Conservation (phyloP, 1,140 invertebrate genomes). For the Sinonovacula constricta region DNA sequence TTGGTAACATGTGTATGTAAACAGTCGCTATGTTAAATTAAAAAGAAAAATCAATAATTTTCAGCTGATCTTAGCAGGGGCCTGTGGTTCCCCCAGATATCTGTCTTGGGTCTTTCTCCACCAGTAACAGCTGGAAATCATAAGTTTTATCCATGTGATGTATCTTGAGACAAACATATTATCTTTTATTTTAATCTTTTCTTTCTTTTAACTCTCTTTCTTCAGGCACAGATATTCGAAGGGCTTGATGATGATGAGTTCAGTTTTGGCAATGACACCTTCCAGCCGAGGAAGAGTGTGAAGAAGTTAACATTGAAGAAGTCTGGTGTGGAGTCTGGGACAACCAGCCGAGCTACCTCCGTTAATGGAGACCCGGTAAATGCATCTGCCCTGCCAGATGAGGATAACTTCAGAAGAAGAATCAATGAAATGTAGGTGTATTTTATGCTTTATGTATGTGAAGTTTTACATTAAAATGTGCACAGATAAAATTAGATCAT, state of each 20-base stretch:
- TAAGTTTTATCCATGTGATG: not conserved
- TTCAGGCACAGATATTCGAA: conserved; percentile 80
- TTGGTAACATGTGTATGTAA: too few relatives aligned
- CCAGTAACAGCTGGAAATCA: too few relatives aligned
- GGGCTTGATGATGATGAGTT: conserved; percentile 81
- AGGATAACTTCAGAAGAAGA: conserved; percentile 14
- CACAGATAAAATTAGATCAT: too few relatives aligned
- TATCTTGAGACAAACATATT: not conserved
- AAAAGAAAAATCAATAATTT: too few relatives aligned
- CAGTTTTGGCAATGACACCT: conserved; percentile 76
- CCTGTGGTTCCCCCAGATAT: too few relatives aligned
- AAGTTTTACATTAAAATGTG: too few relatives aligned
- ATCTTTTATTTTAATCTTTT: too few relatives aligned
- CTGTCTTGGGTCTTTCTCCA: too few relatives aligned
- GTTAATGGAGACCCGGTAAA: conserved; percentile 57
- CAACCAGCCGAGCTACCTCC: conserved; percentile 58
- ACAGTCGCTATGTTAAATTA: too few relatives aligned
- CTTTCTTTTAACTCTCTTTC: conserved; percentile 21
- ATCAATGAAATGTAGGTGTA: too few relatives aligned
- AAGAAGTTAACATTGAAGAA: conserved; percentile 80
- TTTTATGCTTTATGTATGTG: too few relatives aligned
- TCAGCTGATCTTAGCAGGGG: too few relatives aligned
- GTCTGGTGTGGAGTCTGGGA: conserved; percentile 49
- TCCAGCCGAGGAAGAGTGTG: conserved; percentile 80
- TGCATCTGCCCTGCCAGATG: conserved; percentile 28